Conservation (phyloP, 2,888 invertebrate species). For the Alviniconcha strummeri region DNA sequence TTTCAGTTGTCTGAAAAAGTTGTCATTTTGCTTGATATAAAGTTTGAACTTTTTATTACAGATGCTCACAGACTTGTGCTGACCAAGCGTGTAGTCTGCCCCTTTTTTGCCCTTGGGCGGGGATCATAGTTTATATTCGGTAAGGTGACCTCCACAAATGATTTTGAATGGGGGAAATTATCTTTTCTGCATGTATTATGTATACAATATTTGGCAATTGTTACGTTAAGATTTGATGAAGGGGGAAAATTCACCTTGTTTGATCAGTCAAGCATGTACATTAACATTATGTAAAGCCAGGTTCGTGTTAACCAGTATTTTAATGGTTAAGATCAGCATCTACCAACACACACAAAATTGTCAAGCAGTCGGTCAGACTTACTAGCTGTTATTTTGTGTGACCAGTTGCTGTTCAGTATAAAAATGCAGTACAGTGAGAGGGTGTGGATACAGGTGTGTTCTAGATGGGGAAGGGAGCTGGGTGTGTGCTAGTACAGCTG, state of each 20-base stretch:
- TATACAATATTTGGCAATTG: not conserved
- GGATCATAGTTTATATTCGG: slow-evolving; percentile 34
- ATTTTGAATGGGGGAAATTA: not conserved
- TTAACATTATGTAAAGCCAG: not conserved
- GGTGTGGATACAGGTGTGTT: too few relatives aligned
- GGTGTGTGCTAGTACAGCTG: too few relatives aligned
- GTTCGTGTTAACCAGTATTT: not conserved
- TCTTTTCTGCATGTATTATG: not conserved
- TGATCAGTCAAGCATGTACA: not conserved
- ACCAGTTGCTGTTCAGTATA: too few relatives aligned
- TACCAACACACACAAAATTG: not conserved
- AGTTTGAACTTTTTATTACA: slow-evolving; percentile 28
- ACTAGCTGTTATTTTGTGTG: too few relatives aligned
- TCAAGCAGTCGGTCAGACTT: too few relatives aligned
- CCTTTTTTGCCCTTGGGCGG: not conserved
- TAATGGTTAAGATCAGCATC: not conserved
- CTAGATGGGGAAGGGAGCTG: too few relatives aligned
- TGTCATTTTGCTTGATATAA: slow-evolving; percentile 16
- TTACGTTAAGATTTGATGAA: not conserved
- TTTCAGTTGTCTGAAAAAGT: not conserved
- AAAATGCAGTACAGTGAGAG: too few relatives aligned
- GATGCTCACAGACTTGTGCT: slow-evolving; percentile 13
- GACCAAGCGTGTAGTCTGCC: not conserved
- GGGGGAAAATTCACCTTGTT: too few relatives aligned
- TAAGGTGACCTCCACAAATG: slow-evolving; percentile 39